Evolutionary conservation across 2,797 vertebrate species (phyloP), one percentile per base, ranked within the genome.

Genomic region (Amazonetta brasiliensis): DNA sequence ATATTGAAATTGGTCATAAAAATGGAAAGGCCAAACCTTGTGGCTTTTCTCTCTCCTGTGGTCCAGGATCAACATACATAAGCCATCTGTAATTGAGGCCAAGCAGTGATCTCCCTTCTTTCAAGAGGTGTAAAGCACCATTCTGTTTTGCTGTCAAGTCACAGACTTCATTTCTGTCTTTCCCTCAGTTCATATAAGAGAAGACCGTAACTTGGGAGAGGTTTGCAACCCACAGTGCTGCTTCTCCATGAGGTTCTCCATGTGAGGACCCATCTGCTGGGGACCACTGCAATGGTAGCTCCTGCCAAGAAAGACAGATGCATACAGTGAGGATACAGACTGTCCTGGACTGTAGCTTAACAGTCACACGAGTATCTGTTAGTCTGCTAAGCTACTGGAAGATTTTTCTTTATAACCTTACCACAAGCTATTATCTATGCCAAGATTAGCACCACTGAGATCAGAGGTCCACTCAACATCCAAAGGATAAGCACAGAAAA

Each of bases 211-310:
- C n/a, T 2, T 52, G 33, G 26, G 21, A 62, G 43, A 76, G 7
- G 14, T 67, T 35, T 79, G 22, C 26, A 56, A 21, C 35, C 50
- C 31, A 37, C 2, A 1, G 20, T 44, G 10, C 25, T 85, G 30
- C 44, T 85, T 46, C 46, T 50, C 48, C 76, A 79, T 18, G 23
- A 46, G 15, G 50, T 56, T 35, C 41, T 67, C 50, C 22, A 28
- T 2, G 0, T n/a, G 28, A 72, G 31, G 50, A 90, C 16, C 16
- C 3, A 6, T 9, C 44, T 4, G 0, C 43, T 76, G 59, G 22
- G 12, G 43, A 62, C 21, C 37, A 46, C 18, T 21, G 23, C 14
- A 56, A 54, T 9, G 25, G 43, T 55, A 90, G 44, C 22, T 74
- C 26, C 46, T 50, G 18, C 16, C 48, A 62, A 37, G 54, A 60